A percentile compares a stretch with the other conserved stretches of the same genome.
phyloP scores from a whole-genome alignment of 2,888 invertebrate genomes.

The Halictus ligatus region DNA sequence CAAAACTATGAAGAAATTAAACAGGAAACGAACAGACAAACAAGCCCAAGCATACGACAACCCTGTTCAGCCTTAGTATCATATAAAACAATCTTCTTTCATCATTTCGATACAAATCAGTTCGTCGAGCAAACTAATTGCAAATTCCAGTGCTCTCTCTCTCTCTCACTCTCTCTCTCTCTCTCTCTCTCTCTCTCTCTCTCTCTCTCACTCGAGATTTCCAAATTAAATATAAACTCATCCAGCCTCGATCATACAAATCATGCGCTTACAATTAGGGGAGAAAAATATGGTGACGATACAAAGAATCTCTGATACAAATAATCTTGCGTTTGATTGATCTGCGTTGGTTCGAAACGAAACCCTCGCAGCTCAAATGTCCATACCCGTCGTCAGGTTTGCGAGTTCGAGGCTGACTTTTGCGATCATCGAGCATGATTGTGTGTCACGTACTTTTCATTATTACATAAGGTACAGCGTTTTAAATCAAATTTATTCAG shows the following conservation, averaged over 20 bases:
- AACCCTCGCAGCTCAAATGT: constrained; percentile 21
- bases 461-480: constrained; percentile 30
- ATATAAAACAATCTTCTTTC: constrained; percentile 48
- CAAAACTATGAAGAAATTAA: constrained; percentile 16
- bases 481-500: not conserved
- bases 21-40: constrained; percentile 35
- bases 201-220: not conserved
- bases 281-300: constrained; percentile 12
- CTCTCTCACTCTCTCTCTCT: no score
- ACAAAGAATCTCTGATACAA: constrained; percentile 19
- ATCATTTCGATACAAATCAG: constrained; percentile 29
- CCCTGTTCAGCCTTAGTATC: constrained; percentile 48
- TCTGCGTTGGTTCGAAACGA: constrained; percentile 2
- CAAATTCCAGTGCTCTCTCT: constrained; percentile 3
- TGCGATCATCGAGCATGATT: constrained; percentile 40
- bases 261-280: constrained; percentile 24
- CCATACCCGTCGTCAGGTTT: not conserved
- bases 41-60: constrained; percentile 47
- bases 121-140: constrained; percentile 36
- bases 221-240: not conserved
- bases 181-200: not conserved
- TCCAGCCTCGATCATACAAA: constrained; percentile 9
- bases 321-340: constrained; percentile 37
- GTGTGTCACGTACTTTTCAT: constrained; percentile 42
- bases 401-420: not conserved